phyloP scores from a whole-genome alignment of 2,113 vertebrate species.

The Corythornis cristatus region DNA sequence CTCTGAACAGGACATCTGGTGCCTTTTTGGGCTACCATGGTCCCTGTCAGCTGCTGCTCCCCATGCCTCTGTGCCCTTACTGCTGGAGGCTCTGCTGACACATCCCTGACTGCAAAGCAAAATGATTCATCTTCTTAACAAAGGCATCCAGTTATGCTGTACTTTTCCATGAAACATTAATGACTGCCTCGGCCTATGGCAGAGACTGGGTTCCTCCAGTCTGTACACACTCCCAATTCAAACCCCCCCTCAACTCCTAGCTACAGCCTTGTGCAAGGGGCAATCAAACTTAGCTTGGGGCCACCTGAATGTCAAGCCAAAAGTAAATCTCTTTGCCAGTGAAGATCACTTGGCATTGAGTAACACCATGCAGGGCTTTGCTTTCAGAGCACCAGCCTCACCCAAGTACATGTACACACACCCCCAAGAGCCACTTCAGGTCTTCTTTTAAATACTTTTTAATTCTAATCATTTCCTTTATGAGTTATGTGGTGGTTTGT shows the following conservation, averaged over 20 bases:
- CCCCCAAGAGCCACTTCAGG: background rate
- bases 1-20: background rate
- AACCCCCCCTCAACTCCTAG: background rate
- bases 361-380: rapidly evolving
- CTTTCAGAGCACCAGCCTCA: background rate
- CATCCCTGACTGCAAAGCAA: background rate
- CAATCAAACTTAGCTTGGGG: background rate
- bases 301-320: background rate
- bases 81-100: background rate
- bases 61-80: rapidly evolving
- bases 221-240: no score
- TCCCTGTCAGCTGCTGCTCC: background rate
- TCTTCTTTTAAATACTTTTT: background rate
- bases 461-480: background rate
- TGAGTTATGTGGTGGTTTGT: background rate
- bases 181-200: background rate
- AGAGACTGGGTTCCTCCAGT: background rate
- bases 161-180: background rate
- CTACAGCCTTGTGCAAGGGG: background rate
- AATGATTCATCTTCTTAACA: background rate
- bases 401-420: background rate
- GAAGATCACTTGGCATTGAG: background rate
- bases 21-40: background rate
- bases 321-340: background rate
- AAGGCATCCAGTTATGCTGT: background rate